phyloP scores from a whole-genome alignment of 1,140 invertebrate genomes.

The Globodera rostochiensis region DNA sequence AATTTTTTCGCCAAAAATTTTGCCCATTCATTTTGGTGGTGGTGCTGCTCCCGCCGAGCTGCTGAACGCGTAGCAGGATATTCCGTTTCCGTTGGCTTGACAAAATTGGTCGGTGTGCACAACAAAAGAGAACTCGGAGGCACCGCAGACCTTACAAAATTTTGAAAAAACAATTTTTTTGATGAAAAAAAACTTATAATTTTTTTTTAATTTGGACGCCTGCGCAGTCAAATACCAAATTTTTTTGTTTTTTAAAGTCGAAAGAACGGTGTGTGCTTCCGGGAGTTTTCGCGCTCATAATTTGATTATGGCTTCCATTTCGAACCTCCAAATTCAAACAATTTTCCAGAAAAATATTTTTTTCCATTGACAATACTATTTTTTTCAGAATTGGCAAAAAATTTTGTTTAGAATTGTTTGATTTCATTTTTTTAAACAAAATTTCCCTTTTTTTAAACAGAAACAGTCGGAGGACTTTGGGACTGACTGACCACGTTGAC shows the following conservation, averaged over 20 bases:
- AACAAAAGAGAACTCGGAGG: slow-evolving; percentile 35
- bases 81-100: slow-evolving; percentile 15
- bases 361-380: background rate
- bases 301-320: too few relatives aligned
- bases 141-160: slow-evolving; percentile 26
- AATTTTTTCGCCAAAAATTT: slow-evolving; percentile 1
- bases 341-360: background rate
- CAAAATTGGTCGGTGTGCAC: slow-evolving; percentile 37
- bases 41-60: background rate
- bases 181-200: too few relatives aligned
- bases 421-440: too few relatives aligned
- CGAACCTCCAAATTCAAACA: too few relatives aligned
- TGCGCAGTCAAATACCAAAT: too few relatives aligned
- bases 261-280: too few relatives aligned
- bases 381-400: background rate
- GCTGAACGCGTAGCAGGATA: slow-evolving; percentile 34
- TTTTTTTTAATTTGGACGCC: too few relatives aligned
- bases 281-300: too few relatives aligned
- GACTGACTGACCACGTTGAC: slow-evolving; percentile 23
- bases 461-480: too few relatives aligned
- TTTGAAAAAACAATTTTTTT: too few relatives aligned
- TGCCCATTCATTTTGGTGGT: background rate
- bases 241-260: too few relatives aligned
- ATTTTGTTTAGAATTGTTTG: background rate
- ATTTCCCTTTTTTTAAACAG: too few relatives aligned